Evolutionary conservation across 2,888 invertebrate genomes (phyloP).

Genomic region (Eueremaeus valkanovi): DNA sequence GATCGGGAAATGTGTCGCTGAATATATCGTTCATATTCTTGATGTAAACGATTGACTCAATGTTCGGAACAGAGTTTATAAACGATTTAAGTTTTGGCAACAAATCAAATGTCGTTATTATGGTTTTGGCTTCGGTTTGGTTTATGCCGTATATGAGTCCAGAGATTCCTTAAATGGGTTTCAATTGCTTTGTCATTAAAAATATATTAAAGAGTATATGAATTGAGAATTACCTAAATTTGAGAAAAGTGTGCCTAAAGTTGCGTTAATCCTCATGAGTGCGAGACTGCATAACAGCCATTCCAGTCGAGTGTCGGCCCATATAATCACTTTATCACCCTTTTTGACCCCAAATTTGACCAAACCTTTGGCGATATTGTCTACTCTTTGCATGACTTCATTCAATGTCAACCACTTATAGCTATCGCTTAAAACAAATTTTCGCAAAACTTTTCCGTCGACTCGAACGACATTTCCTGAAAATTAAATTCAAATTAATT

Average conservation of each 20-base stretch:
- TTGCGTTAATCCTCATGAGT: slow-evolving; percentile 18
- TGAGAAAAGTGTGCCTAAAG: slow-evolving; percentile 32
- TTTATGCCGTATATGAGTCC: slow-evolving; percentile 39
- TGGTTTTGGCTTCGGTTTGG: slow-evolving; percentile 29
- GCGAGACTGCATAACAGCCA: slow-evolving; percentile 32
- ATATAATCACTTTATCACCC: slow-evolving; percentile 37
- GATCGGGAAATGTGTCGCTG: slow-evolving; percentile 22
- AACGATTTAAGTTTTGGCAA: slow-evolving; percentile 22
- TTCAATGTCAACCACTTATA: slow-evolving; percentile 37
- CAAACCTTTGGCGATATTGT: slow-evolving; percentile 31
- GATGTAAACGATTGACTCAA: slow-evolving; percentile 36
- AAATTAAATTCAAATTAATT: neutral
- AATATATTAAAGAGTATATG: neutral
- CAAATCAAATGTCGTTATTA: slow-evolving; percentile 38
- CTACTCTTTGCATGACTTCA: slow-evolving; percentile 29
- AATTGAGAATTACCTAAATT: slow-evolving; percentile 34
- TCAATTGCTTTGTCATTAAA: neutral
- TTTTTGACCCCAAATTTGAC: slow-evolving; percentile 1
- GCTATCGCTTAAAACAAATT: slow-evolving; percentile 29
- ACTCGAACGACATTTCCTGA: slow-evolving; percentile 33
- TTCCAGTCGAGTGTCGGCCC: slow-evolving; percentile 38
- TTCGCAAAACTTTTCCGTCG: slow-evolving; percentile 37
- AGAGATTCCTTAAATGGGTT: slow-evolving; percentile 14
- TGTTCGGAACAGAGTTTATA: slow-evolving; percentile 18
- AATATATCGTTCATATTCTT: slow-evolving; percentile 25